Base-by-base conservation (phyloP, 2,797 vertebrate genomes). In the Eupleurogrammus muticus region DNA sequence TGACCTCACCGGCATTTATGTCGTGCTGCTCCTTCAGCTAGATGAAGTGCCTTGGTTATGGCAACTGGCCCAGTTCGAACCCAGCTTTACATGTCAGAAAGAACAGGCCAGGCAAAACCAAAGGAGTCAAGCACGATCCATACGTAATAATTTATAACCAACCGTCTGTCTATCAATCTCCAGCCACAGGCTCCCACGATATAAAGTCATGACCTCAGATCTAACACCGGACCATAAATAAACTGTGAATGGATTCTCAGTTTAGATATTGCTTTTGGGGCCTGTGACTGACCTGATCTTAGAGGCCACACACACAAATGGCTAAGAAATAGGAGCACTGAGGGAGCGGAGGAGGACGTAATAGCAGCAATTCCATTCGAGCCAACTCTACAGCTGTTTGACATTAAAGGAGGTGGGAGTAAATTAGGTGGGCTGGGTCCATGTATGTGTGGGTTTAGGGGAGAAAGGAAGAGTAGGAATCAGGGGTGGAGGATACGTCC, bases 361-460 rank as follows among this genome's bases (percentile, higher is more conserved):
- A 81, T 17, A 60, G 63, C 55, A 16, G 73, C 71, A 59, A 48
- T 66, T 80, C 75, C 48, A 73, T 35, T 49, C 73, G 7, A 78
- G 81, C 82, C 54, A 55, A 67, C 40, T 60, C 60, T 62, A 79
- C 92, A 93, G 89, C 89, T 92, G 92, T 90, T 91, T 89, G 70
- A 77, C 83, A 91, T 93, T 93, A 92, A 44, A 44, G 65, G 74
- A 64, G 78, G 77, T 55, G 84, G 82, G 73, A 79, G 82, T 82
- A 64, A 81, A 85, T 82, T 75, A 73, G 70, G 81, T 79, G 75
- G 84, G 84, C 72, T 77, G 77, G 75, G 84, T 83, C 48, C 16
- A 5, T 57, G 23, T 28, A 28, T 68, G 47, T 53, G 34, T 52
- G 66, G 61, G 65, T 83, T 85, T 70, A 71, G 46, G 61, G 52